Evolutionary conservation across 2,113 vertebrate species (phyloP).

Genomic region (Cyprinodon tularosa): DNA sequence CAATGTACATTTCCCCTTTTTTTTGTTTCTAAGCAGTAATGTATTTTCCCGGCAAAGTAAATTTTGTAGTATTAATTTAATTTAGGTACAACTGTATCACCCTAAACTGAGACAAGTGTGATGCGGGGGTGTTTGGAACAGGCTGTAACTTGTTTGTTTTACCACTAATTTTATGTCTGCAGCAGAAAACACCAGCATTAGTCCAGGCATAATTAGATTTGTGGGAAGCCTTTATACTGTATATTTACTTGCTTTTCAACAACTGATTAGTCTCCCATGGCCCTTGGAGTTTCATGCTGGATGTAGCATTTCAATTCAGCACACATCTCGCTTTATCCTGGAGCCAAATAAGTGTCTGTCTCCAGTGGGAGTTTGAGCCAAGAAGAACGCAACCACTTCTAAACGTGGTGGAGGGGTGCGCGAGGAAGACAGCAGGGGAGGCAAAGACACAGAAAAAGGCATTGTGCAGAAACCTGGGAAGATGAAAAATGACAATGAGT

Average conservation of each 20-base stretch:
- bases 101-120: slow-evolving; percentile 30
- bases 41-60: no score
- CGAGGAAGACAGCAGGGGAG: slow-evolving; percentile 13
- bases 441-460: slow-evolving; percentile 2
- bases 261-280: slow-evolving; percentile 74
- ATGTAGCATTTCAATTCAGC: slow-evolving; percentile 77
- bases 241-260: slow-evolving; percentile 63
- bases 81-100: not conserved
- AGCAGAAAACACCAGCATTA: slow-evolving; percentile 31
- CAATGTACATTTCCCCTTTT: not conserved
- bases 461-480: slow-evolving; percentile 42
- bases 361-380: slow-evolving; percentile 70
- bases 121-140: not conserved
- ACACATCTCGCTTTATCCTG: slow-evolving; percentile 72
- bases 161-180: slow-evolving; percentile 36
- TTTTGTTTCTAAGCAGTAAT: not conserved
- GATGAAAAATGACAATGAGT: slow-evolving; percentile 68
- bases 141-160: slow-evolving; percentile 35
- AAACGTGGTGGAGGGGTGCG: slow-evolving; percentile 34
- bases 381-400: slow-evolving; percentile 69
- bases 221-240: slow-evolving; percentile 49
- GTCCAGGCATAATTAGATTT: slow-evolving; percentile 61
- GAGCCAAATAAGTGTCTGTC: slow-evolving; percentile 74
- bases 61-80: not conserved
- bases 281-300: slow-evolving; percentile 72